Conservation (phyloP, 53 echinoderm and acorn worm species). For the Henricia sp. region DNA sequence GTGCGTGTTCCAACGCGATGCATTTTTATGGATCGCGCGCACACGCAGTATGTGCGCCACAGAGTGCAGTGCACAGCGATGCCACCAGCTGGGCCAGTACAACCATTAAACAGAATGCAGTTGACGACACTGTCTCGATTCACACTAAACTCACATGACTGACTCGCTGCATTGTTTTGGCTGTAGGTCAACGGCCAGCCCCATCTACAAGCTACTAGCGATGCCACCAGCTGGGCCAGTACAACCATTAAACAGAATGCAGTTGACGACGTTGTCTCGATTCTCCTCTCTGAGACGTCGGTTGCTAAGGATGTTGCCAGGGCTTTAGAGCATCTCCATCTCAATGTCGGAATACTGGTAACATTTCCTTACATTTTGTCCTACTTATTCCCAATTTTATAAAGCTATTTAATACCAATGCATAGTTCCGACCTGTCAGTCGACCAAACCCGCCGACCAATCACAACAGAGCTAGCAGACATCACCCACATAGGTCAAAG, state of each 20-base stretch:
- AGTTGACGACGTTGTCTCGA: conserved; percentile 80
- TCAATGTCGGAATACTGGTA: conserved; percentile 78
- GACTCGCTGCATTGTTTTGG: background rate
- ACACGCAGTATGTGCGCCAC: too few relatives aligned
- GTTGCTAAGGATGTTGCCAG: conserved; percentile 69
- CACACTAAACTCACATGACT: background rate
- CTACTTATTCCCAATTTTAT: too few relatives aligned
- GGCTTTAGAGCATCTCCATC: conserved; percentile 61
- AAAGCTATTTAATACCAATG: too few relatives aligned
- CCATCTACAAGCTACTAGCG: conserved; percentile 64
- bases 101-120: background rate
- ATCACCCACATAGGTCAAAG: too few relatives aligned
- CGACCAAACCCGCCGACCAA: too few relatives aligned
- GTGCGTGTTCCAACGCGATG: too few relatives aligned
- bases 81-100: background rate
- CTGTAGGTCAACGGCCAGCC: conserved; percentile 90
- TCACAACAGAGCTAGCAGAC: too few relatives aligned
- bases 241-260: conserved; percentile 75
- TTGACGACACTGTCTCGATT: background rate
- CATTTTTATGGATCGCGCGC: too few relatives aligned
- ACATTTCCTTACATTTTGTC: too few relatives aligned
- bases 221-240: conserved; percentile 67
- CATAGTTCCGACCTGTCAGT: too few relatives aligned
- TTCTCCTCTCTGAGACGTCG: conserved; percentile 68
- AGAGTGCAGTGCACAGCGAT: too few relatives aligned